Conservation (phyloP, 2,888 invertebrate species). For the Andricus curvator region DNA sequence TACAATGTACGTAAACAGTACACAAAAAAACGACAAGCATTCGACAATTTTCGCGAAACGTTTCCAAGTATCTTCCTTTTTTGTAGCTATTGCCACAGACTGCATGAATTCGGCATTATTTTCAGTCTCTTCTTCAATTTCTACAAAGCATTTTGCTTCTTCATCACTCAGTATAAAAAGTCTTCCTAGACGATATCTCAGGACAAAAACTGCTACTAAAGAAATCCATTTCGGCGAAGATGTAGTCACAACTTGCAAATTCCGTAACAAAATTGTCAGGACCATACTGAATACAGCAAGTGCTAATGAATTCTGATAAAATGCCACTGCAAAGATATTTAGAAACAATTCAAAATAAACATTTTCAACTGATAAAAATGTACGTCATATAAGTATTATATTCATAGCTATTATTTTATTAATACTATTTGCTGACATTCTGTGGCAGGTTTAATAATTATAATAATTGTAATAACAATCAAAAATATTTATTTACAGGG, state of each 20-base stretch:
- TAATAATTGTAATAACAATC: too few species aligned
- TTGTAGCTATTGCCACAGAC: background rate
- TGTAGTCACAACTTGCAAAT: constrained; percentile 62
- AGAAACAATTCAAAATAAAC: background rate
- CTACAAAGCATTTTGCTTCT: constrained; percentile 52
- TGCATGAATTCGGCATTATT: constrained; percentile 51
- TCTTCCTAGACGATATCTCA: constrained; percentile 63
- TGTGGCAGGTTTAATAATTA: too few species aligned
- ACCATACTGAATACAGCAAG: constrained; percentile 68
- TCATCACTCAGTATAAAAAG: constrained; percentile 61
- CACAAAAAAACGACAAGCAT: constrained; percentile 65
- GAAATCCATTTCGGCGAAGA: constrained; percentile 68
- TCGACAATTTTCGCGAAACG: constrained; percentile 68
- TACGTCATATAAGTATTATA: background rate
- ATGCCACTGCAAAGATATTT: constrained; percentile 63
- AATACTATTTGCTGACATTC: too few species aligned
- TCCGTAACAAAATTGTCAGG: constrained; percentile 67
- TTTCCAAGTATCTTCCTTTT: constrained; percentile 64
- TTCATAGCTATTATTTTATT: too few species aligned
- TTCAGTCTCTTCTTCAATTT: constrained; percentile 54
- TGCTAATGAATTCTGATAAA: constrained; percentile 68
- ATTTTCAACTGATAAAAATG: background rate
- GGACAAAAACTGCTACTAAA: constrained; percentile 58
- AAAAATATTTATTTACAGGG: too few species aligned
- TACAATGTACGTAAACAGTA: constrained; percentile 64